phyloP scores from a whole-genome alignment of 2,113 vertebrate genomes.

The Corythornis vintsioides region DNA sequence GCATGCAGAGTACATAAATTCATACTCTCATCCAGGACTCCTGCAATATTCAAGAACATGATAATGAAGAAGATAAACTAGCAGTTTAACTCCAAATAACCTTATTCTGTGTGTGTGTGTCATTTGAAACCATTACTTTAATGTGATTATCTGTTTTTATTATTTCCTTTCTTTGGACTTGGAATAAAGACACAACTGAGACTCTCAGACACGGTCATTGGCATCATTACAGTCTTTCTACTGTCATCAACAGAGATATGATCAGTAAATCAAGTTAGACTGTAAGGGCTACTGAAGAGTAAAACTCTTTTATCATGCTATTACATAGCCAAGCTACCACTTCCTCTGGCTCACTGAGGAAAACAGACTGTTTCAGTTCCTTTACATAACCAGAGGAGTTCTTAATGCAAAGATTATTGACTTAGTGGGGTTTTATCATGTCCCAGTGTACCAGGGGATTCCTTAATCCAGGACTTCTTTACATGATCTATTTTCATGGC shows the following conservation, averaged over 20 bases:
- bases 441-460: conserved; percentile 50
- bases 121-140: conserved; percentile 59
- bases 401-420: conserved; percentile 69
- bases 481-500: conserved; percentile 60
- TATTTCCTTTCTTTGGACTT: conserved; percentile 55
- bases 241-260: conserved; percentile 58
- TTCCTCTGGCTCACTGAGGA: conserved; percentile 17
- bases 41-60: conserved; percentile 23
- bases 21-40: conserved; percentile 11
- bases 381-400: conserved; percentile 55
- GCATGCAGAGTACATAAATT: conserved; percentile 28
- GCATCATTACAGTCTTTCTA: conserved; percentile 52
- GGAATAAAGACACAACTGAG: conserved; percentile 61
- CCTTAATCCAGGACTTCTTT: conserved; percentile 59
- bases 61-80: conserved; percentile 59
- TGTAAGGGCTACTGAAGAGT: conserved; percentile 30
- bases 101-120: conserved; percentile 44
- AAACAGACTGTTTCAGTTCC: conserved; percentile 18
- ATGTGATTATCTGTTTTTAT: conserved; percentile 66
- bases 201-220: conserved; percentile 56
- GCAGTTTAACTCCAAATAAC: conserved; percentile 62
- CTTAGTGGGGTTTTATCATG: conserved; percentile 57
- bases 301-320: conserved; percentile 42
- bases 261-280: conserved; percentile 66
- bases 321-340: not conserved